Evolutionary conservation across 1,140 invertebrate genomes (phyloP).

Genomic region (Drosophila subobscura): DNA sequence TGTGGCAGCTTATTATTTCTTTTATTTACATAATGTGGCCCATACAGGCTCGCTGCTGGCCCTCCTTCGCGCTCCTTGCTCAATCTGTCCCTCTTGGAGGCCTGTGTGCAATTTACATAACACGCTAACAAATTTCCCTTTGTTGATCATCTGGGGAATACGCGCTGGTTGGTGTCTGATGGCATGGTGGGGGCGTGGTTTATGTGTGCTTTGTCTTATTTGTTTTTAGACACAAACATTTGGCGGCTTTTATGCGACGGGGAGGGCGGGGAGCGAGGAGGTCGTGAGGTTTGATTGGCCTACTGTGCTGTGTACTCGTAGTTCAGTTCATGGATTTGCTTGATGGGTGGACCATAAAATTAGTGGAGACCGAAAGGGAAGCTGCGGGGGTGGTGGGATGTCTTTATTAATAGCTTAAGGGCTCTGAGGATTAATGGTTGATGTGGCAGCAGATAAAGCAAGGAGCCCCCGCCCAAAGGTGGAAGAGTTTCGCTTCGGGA

Average conservation of each 20-base stretch:
- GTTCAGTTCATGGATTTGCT: conserved; percentile 37
- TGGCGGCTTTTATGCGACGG: conserved; percentile 43
- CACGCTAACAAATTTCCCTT: conserved; percentile 71
- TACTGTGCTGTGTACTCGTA: conserved; percentile 61
- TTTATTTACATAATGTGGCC: conserved; percentile 77
- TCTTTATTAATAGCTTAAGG: conserved; percentile 70
- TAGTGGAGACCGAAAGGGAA: conserved; percentile 41
- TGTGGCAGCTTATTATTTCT: conserved; percentile 72
- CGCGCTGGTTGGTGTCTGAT: background rate
- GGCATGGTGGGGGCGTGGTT: conserved; percentile 50
- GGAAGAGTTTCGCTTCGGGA: background rate
- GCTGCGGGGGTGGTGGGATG: conserved; percentile 15
- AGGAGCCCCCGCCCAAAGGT: background rate
- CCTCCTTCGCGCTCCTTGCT: too few species aligned
- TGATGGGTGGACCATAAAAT: conserved; percentile 72
- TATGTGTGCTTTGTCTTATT: conserved; percentile 78
- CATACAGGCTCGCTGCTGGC: conserved; percentile 52
- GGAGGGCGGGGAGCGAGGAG: conserved; percentile 12
- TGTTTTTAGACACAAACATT: conserved; percentile 65
- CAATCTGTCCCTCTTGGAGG: conserved; percentile 38
- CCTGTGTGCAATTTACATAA: conserved; percentile 79
- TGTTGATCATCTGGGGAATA: conserved; percentile 56
- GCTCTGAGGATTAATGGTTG: conserved; percentile 29
- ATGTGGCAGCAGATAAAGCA: conserved; percentile 13
- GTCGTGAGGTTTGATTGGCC: conserved; percentile 72